Conservation (phyloP, 2,888 invertebrate genomes). For the Psylliodes chrysocephalus region DNA sequence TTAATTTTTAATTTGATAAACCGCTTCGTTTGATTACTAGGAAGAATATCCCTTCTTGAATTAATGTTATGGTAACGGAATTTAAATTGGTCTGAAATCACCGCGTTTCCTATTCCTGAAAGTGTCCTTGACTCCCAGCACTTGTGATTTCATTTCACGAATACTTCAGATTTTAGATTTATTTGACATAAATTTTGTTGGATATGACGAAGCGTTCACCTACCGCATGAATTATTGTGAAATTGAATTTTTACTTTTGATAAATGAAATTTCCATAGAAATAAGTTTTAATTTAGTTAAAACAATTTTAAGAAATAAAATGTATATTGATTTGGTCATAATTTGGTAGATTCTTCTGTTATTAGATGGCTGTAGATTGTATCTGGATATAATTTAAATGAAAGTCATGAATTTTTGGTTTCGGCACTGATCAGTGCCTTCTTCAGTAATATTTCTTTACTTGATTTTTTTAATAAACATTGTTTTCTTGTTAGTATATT, state of each 20-base stretch:
- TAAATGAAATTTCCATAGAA: no score
- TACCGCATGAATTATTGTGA: background rate
- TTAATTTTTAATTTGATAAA: background rate
- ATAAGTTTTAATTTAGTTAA: no score
- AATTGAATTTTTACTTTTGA: background rate
- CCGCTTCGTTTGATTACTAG: background rate
- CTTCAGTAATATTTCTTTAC: no score
- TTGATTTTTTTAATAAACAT: no score
- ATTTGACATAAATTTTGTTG: background rate
- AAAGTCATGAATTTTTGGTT: no score
- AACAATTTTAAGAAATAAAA: no score
- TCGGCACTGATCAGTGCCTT: no score
- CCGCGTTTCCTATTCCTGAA: conserved; percentile 3
- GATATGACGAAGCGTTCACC: background rate
- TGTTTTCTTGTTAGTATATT: no score
- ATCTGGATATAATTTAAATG: no score
- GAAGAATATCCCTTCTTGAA: conserved; percentile 1
- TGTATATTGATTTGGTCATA: no score
- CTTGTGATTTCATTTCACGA: background rate
- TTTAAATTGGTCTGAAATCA: conserved; percentile 11
- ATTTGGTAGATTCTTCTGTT: no score
- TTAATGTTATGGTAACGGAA: conserved; percentile 12
- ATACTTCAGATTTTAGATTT: conserved; percentile 2
- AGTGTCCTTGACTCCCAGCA: conserved; percentile 1
- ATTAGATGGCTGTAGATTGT: no score